These are phyloP conservation scores for Pterostichus niger DNA, from an alignment of 2,888 invertebrate genomes.

Conservation along the genomic window DNA sequence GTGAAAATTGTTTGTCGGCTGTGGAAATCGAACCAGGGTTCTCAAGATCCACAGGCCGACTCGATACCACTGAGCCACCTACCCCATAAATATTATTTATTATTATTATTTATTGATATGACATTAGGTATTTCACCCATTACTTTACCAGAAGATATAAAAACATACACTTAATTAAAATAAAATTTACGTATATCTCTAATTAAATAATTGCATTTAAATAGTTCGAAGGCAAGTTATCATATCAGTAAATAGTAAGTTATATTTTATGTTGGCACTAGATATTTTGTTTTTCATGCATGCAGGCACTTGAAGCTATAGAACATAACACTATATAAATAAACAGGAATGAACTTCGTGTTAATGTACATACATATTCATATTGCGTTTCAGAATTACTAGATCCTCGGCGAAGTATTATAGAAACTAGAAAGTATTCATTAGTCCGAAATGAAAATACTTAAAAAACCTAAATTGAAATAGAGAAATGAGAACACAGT, in stretches of 20 bases:
- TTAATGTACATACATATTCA: slow-evolving; percentile 35
- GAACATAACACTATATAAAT: slow-evolving; percentile 13
- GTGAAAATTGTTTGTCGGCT: too few species aligned
- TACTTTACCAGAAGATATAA: neutral
- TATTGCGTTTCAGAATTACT: slow-evolving; percentile 19
- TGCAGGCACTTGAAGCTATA: slow-evolving; percentile 5
- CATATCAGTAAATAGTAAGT: neutral
- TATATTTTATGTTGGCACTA: too few species aligned
- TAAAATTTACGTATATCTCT: neutral
- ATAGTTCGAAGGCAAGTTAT: neutral
- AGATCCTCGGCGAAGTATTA: neutral
- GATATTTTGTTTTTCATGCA: neutral
- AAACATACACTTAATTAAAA: neutral
- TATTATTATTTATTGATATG: too few species aligned
- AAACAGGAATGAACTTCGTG: slow-evolving; percentile 26
- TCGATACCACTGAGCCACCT: too few species aligned
- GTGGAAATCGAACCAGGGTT: too few species aligned
- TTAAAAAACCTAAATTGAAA: neutral
- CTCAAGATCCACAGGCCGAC: too few species aligned
- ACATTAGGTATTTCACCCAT: too few species aligned
- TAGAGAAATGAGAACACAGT: slow-evolving; percentile 14
- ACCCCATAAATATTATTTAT: too few species aligned
- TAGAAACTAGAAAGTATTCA: neutral
- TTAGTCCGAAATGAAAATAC: too few species aligned
- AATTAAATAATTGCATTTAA: slow-evolving; percentile 13